Conservation (phyloP, 1,140 invertebrate species). For the Patella vulgata region DNA sequence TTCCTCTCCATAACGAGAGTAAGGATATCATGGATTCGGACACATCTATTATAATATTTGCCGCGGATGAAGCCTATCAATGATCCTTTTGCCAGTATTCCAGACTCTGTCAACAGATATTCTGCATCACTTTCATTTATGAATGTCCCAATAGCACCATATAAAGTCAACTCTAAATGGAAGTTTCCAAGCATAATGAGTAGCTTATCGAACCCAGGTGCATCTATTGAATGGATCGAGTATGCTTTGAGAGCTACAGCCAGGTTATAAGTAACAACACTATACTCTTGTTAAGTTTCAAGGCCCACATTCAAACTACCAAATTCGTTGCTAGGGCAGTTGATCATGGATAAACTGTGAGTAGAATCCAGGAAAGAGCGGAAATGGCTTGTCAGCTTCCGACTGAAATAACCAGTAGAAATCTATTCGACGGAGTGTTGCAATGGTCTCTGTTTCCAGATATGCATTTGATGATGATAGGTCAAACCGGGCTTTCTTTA, state of each 20-base stretch:
- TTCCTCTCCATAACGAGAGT: constrained; percentile 8
- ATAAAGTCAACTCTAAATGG: constrained; percentile 18
- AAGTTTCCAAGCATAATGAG: constrained; percentile 27
- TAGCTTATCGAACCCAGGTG: constrained; percentile 16
- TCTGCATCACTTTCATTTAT: constrained; percentile 15
- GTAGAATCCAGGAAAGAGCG: constrained; percentile 13
- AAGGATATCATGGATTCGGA: constrained; percentile 6
- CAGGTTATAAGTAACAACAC: constrained; percentile 25
- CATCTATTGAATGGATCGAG: constrained; percentile 22
- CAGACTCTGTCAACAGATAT: constrained; percentile 12
- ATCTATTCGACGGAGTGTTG: no score
- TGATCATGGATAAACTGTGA: constrained; percentile 15
- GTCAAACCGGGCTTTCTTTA: no score
- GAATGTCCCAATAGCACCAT: constrained; percentile 17
- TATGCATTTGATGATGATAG: no score
- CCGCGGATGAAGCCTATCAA: constrained; percentile 16
- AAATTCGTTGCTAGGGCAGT: constrained; percentile 6
- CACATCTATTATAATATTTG: constrained; percentile 18
- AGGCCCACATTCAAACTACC: constrained; percentile 12
- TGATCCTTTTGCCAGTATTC: constrained; percentile 11
- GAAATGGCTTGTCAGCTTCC: no score
- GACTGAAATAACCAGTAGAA: no score
- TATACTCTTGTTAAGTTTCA: constrained; percentile 18
- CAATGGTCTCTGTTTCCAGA: no score
- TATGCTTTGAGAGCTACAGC: constrained; percentile 28